phyloP scores from a whole-genome alignment of 2,113 vertebrate species.

The Morone saxatilis region DNA sequence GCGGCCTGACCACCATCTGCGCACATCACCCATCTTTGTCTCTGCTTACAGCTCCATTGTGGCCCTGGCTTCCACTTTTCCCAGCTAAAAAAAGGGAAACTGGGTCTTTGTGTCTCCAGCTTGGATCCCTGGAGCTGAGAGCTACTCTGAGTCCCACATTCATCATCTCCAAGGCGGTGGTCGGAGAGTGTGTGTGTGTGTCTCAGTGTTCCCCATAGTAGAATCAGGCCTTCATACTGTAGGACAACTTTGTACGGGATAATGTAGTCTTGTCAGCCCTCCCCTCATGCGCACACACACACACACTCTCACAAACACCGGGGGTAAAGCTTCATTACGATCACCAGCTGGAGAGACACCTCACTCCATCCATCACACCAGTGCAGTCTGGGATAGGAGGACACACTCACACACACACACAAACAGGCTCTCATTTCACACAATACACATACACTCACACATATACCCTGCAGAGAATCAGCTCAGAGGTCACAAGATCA shows the following conservation, averaged over 20 bases:
- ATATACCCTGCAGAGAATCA: conserved; percentile 5
- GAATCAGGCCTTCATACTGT: conserved; percentile 51
- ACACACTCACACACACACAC: conserved; percentile 34
- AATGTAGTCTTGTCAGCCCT: conserved; percentile 60
- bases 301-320: conserved; percentile 33
- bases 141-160: conserved; percentile 63
- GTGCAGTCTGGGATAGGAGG: conserved; percentile 49
- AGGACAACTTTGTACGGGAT: conserved; percentile 68
- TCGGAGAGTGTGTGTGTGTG: conserved; percentile 25
- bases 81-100: conserved; percentile 60
- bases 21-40: conserved; percentile 69
- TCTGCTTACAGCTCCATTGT: conserved; percentile 41
- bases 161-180: conserved; percentile 69
- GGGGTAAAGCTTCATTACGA: conserved; percentile 72
- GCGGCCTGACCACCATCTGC: conserved; percentile 64
- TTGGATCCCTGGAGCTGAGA: conserved; percentile 71
- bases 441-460: neutral
- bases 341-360: conserved; percentile 75
- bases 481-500: conserved; percentile 39
- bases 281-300: conserved; percentile 8
- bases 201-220: conserved; percentile 27
- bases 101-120: conserved; percentile 70
- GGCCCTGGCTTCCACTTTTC: conserved; percentile 37
- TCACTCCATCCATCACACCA: conserved; percentile 72
- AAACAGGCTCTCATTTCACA: conserved; percentile 9